Evolutionary conservation across 1,140 invertebrate genomes (phyloP).

Genomic region (Nylanderia fulva): DNA sequence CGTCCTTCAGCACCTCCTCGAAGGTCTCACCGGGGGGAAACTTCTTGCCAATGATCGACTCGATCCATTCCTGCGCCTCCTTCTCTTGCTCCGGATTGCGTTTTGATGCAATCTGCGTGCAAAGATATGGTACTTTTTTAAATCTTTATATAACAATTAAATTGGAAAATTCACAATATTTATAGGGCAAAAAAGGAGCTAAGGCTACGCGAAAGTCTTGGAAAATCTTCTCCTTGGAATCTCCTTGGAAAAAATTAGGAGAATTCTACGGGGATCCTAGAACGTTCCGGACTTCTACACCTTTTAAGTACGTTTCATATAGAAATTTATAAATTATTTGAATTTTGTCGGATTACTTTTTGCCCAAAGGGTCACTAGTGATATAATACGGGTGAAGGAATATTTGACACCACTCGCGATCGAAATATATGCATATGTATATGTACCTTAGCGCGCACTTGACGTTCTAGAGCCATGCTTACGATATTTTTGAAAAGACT

Average conservation of each 20-base stretch:
- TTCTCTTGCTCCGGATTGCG: slow-evolving; percentile 93
- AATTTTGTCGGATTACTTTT: neutral
- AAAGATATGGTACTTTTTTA: neutral
- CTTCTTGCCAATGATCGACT: slow-evolving; percentile 92
- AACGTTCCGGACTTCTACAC: neutral
- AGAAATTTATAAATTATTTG: too few species aligned
- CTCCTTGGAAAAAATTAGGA: neutral
- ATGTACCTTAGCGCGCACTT: slow-evolving; percentile 92
- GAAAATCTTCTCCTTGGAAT: too few species aligned
- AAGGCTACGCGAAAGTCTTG: neutral
- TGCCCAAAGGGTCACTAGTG: neutral
- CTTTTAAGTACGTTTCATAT: too few species aligned
- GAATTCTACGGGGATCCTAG: neutral
- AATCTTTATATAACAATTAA: neutral
- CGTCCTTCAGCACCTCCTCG: slow-evolving; percentile 94
- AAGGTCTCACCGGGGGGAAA: slow-evolving; percentile 89
- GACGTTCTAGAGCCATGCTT: slow-evolving; percentile 92
- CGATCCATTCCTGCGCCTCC: slow-evolving; percentile 96
- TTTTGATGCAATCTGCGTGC: slow-evolving; percentile 91
- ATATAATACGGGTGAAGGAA: slow-evolving; percentile 19
- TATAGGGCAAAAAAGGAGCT: neutral
- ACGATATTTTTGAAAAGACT: slow-evolving; percentile 84
- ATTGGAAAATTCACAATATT: too few species aligned
- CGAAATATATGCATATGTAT: slow-evolving; percentile 79
- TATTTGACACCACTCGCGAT: slow-evolving; percentile 15